A percentile compares a stretch with the other conserved stretches of the same genome.
Evolutionary conservation across 2,113 vertebrate genomes (phyloP).

Genomic region (Ploceus nigricollis): DNA sequence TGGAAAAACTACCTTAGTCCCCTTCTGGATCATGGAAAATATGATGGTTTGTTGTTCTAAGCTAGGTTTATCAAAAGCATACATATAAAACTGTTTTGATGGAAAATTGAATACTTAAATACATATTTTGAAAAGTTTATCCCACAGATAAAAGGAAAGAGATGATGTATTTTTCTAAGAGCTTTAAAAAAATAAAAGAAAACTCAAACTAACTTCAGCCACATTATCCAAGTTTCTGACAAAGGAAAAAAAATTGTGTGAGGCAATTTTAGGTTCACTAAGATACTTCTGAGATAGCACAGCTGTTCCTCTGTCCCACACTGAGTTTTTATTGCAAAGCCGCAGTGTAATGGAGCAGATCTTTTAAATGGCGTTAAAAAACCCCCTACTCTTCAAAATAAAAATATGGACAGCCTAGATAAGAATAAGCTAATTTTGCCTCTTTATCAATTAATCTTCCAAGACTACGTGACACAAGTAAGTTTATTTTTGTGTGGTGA

Average conservation of each 20-base stretch:
- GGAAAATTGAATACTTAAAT: background rate
- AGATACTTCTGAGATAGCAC: conserved; percentile 30
- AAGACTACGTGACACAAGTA: background rate
- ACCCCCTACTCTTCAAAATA: background rate
- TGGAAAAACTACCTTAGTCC: background rate
- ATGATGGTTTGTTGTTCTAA: background rate
- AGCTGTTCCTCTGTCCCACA: conserved; percentile 40
- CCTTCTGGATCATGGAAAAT: background rate
- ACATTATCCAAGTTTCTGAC: background rate
- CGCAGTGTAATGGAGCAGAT: conserved; percentile 12
- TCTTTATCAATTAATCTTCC: background rate
- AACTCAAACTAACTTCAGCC: background rate
- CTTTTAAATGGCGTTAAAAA: background rate
- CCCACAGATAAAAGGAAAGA: background rate
- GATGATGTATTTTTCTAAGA: background rate
- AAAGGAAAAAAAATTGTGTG: background rate
- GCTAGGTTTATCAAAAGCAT: background rate
- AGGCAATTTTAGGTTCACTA: conserved; percentile 12
- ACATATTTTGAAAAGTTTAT: background rate
- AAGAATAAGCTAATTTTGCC: background rate
- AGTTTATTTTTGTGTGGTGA: background rate
- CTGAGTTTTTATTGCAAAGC: conserved; percentile 40
- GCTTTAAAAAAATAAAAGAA: background rate
- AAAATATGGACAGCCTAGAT: background rate
- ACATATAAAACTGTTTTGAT: background rate